Evolutionary conservation across 2,797 vertebrate genomes (phyloP).

Genomic region (Capromys pilorides): DNA sequence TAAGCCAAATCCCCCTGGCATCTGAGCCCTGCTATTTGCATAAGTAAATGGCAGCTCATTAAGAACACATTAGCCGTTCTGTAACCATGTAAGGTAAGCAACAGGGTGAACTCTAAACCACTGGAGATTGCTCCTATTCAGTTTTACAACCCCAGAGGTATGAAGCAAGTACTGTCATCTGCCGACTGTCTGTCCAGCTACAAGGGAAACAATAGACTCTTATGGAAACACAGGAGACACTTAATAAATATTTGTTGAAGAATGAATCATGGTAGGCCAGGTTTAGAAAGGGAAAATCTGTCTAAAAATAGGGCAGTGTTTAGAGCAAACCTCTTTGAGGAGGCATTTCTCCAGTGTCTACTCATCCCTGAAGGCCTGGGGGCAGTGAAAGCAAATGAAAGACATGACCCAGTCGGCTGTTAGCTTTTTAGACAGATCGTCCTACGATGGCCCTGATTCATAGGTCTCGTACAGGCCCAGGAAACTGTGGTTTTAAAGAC

Average conservation of each 20-base stretch:
- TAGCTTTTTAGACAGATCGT: background rate
- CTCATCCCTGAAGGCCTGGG: background rate
- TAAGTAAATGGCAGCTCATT: constrained; percentile 78
- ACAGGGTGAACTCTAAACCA: constrained; percentile 36
- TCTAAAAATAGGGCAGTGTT: constrained; percentile 65
- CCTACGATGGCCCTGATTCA: background rate
- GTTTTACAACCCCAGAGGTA: constrained; percentile 1
- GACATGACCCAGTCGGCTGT: accelerated
- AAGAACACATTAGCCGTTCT: constrained; percentile 71
- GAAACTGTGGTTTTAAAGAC: constrained; percentile 1
- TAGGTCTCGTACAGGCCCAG: background rate
- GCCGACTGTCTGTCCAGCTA: constrained; percentile 49
- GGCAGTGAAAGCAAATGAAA: background rate
- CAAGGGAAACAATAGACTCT: constrained; percentile 56
- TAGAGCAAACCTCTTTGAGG: background rate
- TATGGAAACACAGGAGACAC: constrained; percentile 50
- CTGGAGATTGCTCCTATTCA: constrained; percentile 46
- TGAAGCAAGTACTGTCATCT: background rate
- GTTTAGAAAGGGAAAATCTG: constrained; percentile 32
- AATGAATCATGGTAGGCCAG: background rate
- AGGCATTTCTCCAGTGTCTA: background rate
- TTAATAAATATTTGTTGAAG: constrained; percentile 74
- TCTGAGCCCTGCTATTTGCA: constrained; percentile 68
- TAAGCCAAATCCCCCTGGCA: constrained; percentile 46
- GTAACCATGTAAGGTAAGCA: constrained; percentile 70